Percentiles rank a stretch among this genome's conserved stretches.
phyloP scores from a whole-genome alignment of 2,797 vertebrate genomes.

The Aeoliscus strigatus region DNA sequence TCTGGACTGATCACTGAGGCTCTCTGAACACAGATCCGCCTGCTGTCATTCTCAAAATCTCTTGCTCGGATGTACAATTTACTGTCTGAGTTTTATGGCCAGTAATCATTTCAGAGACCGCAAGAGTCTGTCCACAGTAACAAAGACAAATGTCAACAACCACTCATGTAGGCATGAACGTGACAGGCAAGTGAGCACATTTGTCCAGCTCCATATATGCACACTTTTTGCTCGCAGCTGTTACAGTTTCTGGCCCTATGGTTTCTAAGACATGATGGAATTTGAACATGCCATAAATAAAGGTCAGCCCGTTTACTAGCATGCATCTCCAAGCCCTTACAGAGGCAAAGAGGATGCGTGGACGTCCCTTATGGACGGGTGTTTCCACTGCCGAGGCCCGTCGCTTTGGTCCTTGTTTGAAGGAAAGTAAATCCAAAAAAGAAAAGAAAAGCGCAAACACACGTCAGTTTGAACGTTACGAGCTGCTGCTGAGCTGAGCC shows the following conservation, averaged over 20 bases:
- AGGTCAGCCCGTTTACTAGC: slow-evolving; percentile 26
- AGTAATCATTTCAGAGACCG: slow-evolving; percentile 34
- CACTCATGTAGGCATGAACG: slow-evolving; percentile 13
- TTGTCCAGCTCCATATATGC: slow-evolving; percentile 10
- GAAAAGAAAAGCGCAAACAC: slow-evolving; percentile 9
- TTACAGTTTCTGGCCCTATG: slow-evolving; percentile 36
- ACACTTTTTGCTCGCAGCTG: slow-evolving; percentile 39
- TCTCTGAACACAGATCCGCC: slow-evolving; percentile 12
- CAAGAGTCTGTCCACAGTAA: slow-evolving; percentile 13
- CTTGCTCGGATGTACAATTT: slow-evolving; percentile 16
- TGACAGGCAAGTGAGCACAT: background rate
- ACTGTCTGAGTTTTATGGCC: slow-evolving; percentile 16
- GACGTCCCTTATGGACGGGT: too few relatives aligned
- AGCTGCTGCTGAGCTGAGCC: slow-evolving; percentile 14
- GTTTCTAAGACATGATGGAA: slow-evolving; percentile 49
- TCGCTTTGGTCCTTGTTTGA: background rate
- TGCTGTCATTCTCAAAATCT: slow-evolving; percentile 14
- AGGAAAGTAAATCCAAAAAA: background rate
- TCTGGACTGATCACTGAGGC: slow-evolving; percentile 21
- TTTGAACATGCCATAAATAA: slow-evolving; percentile 34
- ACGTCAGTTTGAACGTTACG: slow-evolving; percentile 48
- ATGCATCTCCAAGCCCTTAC: background rate
- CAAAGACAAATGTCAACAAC: slow-evolving; percentile 30
- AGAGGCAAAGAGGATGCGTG: too few relatives aligned
- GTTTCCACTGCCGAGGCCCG: too few relatives aligned